A percentile compares a stretch with the other conserved stretches of the same genome.
Conservation (phyloP, 1,140 invertebrate species). For the Cherax destructor region DNA sequence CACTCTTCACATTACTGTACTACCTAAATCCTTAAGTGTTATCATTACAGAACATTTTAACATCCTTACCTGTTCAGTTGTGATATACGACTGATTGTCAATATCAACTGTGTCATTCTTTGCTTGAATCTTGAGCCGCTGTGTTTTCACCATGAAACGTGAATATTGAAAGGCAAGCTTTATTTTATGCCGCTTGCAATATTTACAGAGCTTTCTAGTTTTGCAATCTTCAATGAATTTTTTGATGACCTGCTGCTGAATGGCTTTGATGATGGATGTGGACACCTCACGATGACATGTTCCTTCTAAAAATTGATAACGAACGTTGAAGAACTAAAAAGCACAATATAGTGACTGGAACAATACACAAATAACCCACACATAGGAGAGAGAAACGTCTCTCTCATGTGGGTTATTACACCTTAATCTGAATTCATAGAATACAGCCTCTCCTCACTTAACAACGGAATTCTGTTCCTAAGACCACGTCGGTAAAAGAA, state of each 20-base stretch:
- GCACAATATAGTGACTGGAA: no score
- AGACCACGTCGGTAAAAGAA: no score
- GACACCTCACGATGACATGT: conserved; percentile 28
- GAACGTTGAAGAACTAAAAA: background rate
- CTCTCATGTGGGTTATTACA: no score
- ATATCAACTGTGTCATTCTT: conserved; percentile 58
- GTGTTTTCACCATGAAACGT: background rate
- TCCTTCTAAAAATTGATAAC: background rate
- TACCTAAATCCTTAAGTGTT: no score
- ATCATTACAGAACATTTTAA: no score
- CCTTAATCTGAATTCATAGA: no score
- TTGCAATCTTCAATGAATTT: background rate
- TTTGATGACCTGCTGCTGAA: background rate
- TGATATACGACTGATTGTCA: conserved; percentile 40
- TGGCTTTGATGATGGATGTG: conserved; percentile 35
- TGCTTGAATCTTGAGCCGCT: conserved; percentile 60
- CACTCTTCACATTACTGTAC: no score
- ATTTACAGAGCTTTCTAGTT: background rate
- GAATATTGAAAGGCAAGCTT: background rate
- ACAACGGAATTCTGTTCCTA: no score
- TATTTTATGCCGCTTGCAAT: background rate
- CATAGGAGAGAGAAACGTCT: no score
- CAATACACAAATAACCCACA: no score
- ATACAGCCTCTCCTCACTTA: no score
- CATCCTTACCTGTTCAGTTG: conserved; percentile 48